Evolutionary conservation across 2,797 vertebrate species (phyloP).

Genomic region (Telmatherina bonti): DNA sequence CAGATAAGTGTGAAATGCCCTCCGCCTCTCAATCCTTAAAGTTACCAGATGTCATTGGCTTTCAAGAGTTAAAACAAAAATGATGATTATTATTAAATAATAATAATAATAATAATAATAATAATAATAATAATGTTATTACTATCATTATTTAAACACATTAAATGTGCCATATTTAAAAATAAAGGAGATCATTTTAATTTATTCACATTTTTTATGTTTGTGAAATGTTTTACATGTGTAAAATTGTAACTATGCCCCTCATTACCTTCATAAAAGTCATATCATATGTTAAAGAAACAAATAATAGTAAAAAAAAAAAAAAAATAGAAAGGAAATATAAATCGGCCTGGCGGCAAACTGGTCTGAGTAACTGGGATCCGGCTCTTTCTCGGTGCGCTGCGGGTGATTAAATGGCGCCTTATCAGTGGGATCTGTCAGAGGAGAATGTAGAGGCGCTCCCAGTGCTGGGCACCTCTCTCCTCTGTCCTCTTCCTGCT

Average conservation of each 20-base stretch:
- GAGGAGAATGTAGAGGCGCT: conserved; percentile 43
- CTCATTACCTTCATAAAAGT: not conserved
- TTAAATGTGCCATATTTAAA: not conserved
- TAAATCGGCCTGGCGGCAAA: conserved; percentile 3
- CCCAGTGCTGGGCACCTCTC: conserved; percentile 62
- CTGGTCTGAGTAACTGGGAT: conserved; percentile 23
- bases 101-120: no score
- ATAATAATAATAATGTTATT: no score
- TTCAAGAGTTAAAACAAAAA: not conserved
- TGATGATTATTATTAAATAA: not conserved
- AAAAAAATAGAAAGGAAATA: not conserved
- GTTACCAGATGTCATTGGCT: not conserved
- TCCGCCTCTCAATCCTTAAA: not conserved
- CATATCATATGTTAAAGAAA: not conserved
- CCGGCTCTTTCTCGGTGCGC: conserved; percentile 33
- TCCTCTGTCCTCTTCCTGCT: conserved; percentile 60
- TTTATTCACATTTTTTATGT: not conserved
- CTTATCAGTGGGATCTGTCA: conserved; percentile 62
- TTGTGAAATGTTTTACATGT: not conserved
- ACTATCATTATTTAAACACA: no score
- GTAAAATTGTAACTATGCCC: not conserved
- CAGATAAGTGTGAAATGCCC: not conserved
- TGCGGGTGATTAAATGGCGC: conserved; percentile 65
- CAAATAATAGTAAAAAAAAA: not conserved
- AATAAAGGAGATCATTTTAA: not conserved